These are phyloP conservation scores for Stenopsyche tienmushanensis DNA, from an alignment of 1,140 invertebrate genomes.

Conservation along the genomic window DNA sequence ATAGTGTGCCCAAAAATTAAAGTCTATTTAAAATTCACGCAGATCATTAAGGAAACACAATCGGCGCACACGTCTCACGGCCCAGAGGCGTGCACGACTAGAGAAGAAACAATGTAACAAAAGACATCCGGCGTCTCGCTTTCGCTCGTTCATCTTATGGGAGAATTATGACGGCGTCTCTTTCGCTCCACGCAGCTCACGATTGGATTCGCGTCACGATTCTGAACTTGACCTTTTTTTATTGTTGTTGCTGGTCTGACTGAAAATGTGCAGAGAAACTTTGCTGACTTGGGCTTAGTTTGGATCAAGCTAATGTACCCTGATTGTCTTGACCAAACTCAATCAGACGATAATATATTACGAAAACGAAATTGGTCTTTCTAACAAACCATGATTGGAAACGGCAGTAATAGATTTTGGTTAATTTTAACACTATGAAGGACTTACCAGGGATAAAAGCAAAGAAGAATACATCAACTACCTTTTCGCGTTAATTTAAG, in stretches of 20 bases:
- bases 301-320: background rate
- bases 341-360: background rate
- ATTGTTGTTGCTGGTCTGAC: slow-evolving; percentile 22
- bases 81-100: slow-evolving; percentile 11
- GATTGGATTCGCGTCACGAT: slow-evolving; percentile 34
- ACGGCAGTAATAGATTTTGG: too few relatives aligned
- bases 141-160: background rate
- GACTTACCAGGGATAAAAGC: too few relatives aligned
- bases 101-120: slow-evolving; percentile 14
- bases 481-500: too few relatives aligned
- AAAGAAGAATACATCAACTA: too few relatives aligned
- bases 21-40: slow-evolving; percentile 15
- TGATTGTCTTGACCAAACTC: background rate
- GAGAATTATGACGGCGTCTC: background rate
- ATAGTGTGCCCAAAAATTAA: slow-evolving; percentile 5
- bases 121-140: background rate
- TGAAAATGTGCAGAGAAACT: slow-evolving; percentile 17
- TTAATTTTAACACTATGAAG: too few relatives aligned
- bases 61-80: slow-evolving; percentile 21
- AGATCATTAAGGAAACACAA: slow-evolving; percentile 12
- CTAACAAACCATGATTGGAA: too few relatives aligned
- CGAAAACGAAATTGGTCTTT: too few relatives aligned
- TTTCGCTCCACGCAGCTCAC: slow-evolving; percentile 17
- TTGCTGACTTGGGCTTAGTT: background rate
- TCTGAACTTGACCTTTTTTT: slow-evolving; percentile 36